Evolutionary conservation across 2,888 invertebrate species (phyloP).

Genomic region (Cryptosula pallasiana): DNA sequence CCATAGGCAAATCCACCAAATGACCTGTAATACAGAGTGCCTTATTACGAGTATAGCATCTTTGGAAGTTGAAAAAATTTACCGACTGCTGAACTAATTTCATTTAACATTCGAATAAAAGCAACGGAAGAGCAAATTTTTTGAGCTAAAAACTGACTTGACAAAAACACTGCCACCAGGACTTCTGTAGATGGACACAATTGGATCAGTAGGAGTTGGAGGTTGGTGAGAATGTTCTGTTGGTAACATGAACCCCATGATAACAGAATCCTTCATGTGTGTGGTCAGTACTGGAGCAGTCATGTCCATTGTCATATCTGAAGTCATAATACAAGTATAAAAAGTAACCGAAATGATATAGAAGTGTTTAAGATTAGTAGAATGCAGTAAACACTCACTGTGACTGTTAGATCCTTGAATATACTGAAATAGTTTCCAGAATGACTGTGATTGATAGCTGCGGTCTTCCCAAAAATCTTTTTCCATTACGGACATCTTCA

Average conservation of each 20-base stretch:
- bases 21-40: too few relatives aligned
- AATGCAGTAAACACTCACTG: too few relatives aligned
- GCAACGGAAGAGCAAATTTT: too few relatives aligned
- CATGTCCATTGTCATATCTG: slow-evolving; percentile 1
- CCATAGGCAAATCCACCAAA: too few relatives aligned
- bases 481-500: neutral
- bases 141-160: neutral
- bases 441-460: neutral
- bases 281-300: neutral
- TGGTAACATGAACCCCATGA: neutral
- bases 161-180: neutral
- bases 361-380: too few relatives aligned
- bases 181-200: neutral
- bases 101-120: too few relatives aligned
- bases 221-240: neutral
- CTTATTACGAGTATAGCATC: too few relatives aligned
- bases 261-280: neutral
- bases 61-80: too few relatives aligned
- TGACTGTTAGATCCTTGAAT: neutral
- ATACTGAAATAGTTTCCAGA: neutral
- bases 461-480: neutral
- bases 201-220: neutral
- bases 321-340: too few relatives aligned
- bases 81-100: too few relatives aligned
- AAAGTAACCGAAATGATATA: too few relatives aligned